A percentile compares a stretch with the other conserved stretches of the same genome.
These are phyloP conservation scores for Copsychus sechellarum DNA, from an alignment of 2,113 vertebrate species.

Conservation along the genomic window DNA sequence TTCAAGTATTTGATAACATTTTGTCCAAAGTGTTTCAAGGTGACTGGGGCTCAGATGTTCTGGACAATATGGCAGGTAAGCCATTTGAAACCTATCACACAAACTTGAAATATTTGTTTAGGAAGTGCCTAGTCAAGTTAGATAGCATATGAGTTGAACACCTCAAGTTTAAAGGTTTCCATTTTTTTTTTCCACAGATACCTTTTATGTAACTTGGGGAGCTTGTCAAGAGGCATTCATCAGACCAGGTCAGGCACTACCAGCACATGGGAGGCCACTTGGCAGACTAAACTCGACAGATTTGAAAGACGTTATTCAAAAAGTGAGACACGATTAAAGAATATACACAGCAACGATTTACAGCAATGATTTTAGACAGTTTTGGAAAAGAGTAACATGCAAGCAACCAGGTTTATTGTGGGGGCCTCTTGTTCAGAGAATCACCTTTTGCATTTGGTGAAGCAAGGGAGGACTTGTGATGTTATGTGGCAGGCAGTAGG, in stretches of 20 bases:
- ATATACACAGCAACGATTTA: background rate
- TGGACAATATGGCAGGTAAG: conserved; percentile 90
- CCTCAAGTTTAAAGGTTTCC: background rate
- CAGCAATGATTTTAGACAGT: background rate
- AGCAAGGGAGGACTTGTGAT: background rate
- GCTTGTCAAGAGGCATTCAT: conserved; percentile 71
- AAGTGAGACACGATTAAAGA: conserved; percentile 72
- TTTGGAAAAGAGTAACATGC: background rate
- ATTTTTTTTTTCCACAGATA: conserved; percentile 74
- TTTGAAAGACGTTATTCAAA: conserved; percentile 88
- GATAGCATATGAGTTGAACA: background rate
- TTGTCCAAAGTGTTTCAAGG: conserved; percentile 86
- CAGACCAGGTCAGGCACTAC: conserved; percentile 81
- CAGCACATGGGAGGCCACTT: conserved; percentile 88
- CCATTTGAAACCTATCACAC: background rate
- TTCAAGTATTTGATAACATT: conserved; percentile 88
- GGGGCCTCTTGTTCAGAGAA: background rate
- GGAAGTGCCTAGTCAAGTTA: background rate
- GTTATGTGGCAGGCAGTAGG: background rate
- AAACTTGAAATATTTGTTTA: background rate
- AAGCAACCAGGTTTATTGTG: background rate
- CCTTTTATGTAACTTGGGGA: conserved; percentile 94
- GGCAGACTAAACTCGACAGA: conserved; percentile 83
- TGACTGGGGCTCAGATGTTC: conserved; percentile 89
- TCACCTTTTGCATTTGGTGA: background rate